A percentile compares a stretch with the other conserved stretches of the same genome.
These are phyloP conservation scores for Isurus oxyrinchus DNA, from an alignment of 2,113 vertebrate species.

Conservation along the genomic window DNA sequence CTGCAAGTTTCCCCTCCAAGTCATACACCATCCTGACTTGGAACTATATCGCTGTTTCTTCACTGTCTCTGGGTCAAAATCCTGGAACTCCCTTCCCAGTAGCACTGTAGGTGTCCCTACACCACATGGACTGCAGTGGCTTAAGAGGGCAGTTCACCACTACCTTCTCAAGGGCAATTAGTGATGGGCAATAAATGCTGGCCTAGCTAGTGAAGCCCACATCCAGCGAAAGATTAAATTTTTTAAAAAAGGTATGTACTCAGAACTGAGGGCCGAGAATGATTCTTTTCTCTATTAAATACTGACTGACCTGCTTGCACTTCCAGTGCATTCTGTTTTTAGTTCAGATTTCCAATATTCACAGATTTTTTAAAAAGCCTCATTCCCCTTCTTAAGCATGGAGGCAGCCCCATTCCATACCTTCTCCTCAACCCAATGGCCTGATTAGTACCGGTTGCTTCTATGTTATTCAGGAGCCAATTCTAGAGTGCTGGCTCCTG, in stretches of 20 bases:
- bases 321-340: not conserved
- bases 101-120: no score
- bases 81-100: no score
- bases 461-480: not conserved
- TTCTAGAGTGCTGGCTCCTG: not conserved
- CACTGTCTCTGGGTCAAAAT: no score
- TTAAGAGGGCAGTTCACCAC: no score
- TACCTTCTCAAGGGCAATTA: no score
- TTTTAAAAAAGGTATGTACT: not conserved
- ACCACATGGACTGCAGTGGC: no score
- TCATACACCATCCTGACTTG: no score
- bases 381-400: not conserved
- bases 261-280: not conserved
- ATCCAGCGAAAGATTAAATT: no score
- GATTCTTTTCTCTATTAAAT: not conserved
- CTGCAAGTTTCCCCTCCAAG: no score
- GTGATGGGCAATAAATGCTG: no score
- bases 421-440: not conserved
- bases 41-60: no score
- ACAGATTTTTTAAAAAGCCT: not conserved
- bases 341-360: not conserved
- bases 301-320: not conserved
- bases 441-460: not conserved
- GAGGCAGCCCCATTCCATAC: not conserved
- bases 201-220: no score